Evolutionary conservation across 2,113 vertebrate species (phyloP).

Genomic region (Acrocephalus arundinaceus): DNA sequence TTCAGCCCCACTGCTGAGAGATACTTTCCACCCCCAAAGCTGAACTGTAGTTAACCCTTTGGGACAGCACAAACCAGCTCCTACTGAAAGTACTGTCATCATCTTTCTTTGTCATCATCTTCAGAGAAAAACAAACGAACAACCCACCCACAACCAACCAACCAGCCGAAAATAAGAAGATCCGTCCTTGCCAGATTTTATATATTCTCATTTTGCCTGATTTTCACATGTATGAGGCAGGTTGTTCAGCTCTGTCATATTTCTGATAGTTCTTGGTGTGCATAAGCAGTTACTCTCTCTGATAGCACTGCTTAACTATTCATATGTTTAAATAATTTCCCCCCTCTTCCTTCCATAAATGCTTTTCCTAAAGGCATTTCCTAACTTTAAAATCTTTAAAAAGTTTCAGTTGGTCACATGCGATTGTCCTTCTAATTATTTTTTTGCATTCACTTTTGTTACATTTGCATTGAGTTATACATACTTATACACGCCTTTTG

Average conservation of each 20-base stretch:
- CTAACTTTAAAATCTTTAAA: neutral
- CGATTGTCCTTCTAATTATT: neutral
- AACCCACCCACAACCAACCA: neutral
- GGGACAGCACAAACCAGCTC: neutral
- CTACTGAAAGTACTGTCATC: neutral
- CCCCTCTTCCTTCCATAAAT: neutral
- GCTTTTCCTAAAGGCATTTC: neutral
- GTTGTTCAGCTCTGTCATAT: neutral
- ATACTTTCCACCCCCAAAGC: neutral
- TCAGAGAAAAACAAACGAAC: neutral
- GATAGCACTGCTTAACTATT: neutral
- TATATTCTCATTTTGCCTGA: neutral
- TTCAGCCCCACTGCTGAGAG: neutral
- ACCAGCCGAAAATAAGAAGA: too few relatives aligned
- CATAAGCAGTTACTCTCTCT: neutral
- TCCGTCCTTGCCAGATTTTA: neutral
- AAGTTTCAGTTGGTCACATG: neutral
- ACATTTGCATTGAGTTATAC: neutral
- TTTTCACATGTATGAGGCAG: neutral
- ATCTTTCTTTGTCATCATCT: neutral
- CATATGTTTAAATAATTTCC: neutral
- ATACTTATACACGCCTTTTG: neutral
- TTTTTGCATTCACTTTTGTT: neutral
- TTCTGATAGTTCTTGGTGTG: neutral
- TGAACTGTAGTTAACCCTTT: neutral